These are phyloP conservation scores for Passerina amoena DNA, from an alignment of 2,113 vertebrate genomes.

Conservation along the genomic window DNA sequence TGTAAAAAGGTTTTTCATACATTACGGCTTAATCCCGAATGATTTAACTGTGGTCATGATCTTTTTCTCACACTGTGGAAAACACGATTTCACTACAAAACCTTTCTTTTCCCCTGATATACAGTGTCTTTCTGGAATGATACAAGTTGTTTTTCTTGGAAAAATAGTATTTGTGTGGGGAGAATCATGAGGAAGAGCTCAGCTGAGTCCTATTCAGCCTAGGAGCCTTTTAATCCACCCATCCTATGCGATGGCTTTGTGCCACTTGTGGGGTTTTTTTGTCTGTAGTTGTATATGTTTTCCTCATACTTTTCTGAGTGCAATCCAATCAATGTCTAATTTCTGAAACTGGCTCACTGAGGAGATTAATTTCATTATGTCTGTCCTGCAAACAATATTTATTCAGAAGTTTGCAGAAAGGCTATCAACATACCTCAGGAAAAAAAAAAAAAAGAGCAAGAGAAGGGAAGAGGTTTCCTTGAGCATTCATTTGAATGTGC, in stretches of 20 bases:
- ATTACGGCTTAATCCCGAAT: neutral
- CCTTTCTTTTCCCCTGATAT: fast-evolving
- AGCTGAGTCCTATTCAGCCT: neutral
- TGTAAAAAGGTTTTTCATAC: conserved; percentile 20
- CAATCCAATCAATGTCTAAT: conserved; percentile 52
- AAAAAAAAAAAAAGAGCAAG: neutral
- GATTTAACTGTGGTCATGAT: neutral
- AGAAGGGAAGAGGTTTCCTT: neutral
- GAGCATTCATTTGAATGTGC: neutral
- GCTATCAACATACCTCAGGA: neutral
- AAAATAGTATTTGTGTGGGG: neutral
- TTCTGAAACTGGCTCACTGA: conserved; percentile 31
- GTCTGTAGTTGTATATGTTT: neutral
- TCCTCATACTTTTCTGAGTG: conserved; percentile 28
- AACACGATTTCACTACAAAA: neutral
- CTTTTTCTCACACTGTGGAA: conserved; percentile 8
- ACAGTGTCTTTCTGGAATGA: neutral
- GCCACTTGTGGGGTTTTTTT: neutral
- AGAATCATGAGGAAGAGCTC: neutral
- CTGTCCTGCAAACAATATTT: conserved; percentile 39
- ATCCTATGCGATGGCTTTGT: conserved; percentile 29
- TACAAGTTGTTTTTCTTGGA: neutral
- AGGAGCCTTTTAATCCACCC: conserved; percentile 17
- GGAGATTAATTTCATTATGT: conserved; percentile 32
- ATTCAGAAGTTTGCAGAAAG: conserved; percentile 31